Conservation (phyloP, 2,797 vertebrate species). For the Halcyon badia region DNA sequence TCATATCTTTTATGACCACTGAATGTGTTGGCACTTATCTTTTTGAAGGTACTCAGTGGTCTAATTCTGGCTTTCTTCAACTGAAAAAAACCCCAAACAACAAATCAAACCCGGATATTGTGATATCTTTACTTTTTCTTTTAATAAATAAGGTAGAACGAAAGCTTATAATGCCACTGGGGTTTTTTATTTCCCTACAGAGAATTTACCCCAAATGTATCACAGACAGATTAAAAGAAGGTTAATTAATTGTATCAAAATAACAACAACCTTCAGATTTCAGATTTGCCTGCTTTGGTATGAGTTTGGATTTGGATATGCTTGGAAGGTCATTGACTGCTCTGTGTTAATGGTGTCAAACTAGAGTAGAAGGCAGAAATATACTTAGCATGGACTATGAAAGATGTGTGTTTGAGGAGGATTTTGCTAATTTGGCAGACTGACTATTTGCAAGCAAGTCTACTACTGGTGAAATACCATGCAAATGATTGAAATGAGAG, state of each 20-base stretch:
- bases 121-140: not conserved
- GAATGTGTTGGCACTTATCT: not conserved
- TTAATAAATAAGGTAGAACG: not conserved
- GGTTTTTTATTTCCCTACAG: not conserved
- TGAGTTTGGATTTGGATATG: not conserved
- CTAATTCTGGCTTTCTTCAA: conserved; percentile 33
- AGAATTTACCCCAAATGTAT: not conserved
- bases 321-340: not conserved
- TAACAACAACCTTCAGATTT: not conserved
- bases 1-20: not conserved
- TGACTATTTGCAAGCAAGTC: not conserved
- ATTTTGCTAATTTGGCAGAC: not conserved
- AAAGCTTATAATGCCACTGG: not conserved
- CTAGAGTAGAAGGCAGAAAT: not conserved
- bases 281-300: not conserved
- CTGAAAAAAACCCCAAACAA: not conserved
- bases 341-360: not conserved
- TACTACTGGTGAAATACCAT: not conserved
- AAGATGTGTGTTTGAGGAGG: not conserved
- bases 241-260: not conserved
- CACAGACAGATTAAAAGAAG: not conserved
- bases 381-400: not conserved
- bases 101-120: not conserved
- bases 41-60: not conserved
- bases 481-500: conserved; percentile 2